phyloP scores from a whole-genome alignment of 2,888 invertebrate genomes.

The Drosophila cognata region DNA sequence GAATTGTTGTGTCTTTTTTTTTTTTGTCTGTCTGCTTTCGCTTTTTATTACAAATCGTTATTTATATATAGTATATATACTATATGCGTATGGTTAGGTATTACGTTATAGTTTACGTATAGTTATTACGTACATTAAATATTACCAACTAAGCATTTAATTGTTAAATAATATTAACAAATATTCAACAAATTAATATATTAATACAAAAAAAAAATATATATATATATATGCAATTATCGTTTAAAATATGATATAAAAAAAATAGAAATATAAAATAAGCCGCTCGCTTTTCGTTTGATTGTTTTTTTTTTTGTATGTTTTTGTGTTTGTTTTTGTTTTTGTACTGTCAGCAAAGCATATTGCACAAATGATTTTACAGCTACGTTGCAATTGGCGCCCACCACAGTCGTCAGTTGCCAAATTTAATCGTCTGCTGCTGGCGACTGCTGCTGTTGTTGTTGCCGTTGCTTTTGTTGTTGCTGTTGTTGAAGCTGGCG shows the following conservation, averaged over 20 bases:
- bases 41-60: conserved; percentile 57
- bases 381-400: conserved; percentile 1
- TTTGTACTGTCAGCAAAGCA: conserved; percentile 43
- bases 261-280: conserved; percentile 22
- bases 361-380: conserved; percentile 55
- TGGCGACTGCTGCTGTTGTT: conserved; percentile 46
- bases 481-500: conserved; percentile 48
- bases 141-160: conserved; percentile 44
- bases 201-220: conserved; percentile 13
- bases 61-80: conserved; percentile 30
- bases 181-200: conserved; percentile 64
- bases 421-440: conserved; percentile 83
- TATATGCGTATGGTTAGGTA: conserved; percentile 3
- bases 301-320: background rate
- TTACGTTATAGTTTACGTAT: conserved; percentile 25
- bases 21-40: conserved; percentile 51
- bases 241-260: conserved; percentile 25
- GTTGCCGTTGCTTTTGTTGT: conserved; percentile 28
- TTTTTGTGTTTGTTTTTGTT: conserved; percentile 31
- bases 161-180: conserved; percentile 65
- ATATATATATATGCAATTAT: background rate
- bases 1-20: conserved; percentile 10
- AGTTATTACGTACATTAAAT: conserved; percentile 39
- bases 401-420: conserved; percentile 70
- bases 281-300: conserved; percentile 16